Evolutionary conservation across 2,113 vertebrate genomes (phyloP), one percentile per base, ranked within the genome.

Genomic region (Ammospiza caudacuta): DNA sequence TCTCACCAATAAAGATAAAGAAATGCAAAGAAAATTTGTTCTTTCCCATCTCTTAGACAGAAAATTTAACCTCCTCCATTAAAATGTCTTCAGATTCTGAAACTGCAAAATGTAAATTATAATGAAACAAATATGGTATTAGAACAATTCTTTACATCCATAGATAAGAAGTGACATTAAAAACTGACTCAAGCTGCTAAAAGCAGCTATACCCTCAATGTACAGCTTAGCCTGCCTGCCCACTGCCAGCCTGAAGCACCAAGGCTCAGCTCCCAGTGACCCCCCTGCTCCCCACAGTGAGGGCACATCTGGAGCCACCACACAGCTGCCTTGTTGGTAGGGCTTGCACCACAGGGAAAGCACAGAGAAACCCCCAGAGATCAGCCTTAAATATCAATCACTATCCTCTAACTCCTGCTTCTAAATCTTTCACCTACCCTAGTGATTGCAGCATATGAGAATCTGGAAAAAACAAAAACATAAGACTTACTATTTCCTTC

Each of bases 121-220:
- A 75, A 83, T 52, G 9, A 90, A 85, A 69, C 7, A 1, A 89
- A 55, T 4, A 12, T 12, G 3, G 9, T 63, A 46, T 63, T 46
- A 51, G 16, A 49, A 72, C 1, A 69, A 0, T 0, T 22, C 47
- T 64, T 82, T 81, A 43, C 18, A 67, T 11, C 23, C 52, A 15
- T 21, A n/a, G 8, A 28, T 39, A 49, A 49, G 16, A 57, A 59
- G 2, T 0, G 0, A 12, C 6, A 16, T 58, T 69, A 41, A 77
- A 79, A 80, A 15, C 2, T 11, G 11, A 58, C 24, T 86, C 35
- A 51, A 62, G 37, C 11, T 44, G 23, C 18, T 59, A 9, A 62
- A 72, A 78, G 12, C 7, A 73, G 1, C 21, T 7, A 25, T 10
- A 0, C 51, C 41, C 43, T 54, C 15, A 18, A 41, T 27, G 6